phyloP scores from a whole-genome alignment of 2,113 vertebrate species.

The Fregetta grallaria region DNA sequence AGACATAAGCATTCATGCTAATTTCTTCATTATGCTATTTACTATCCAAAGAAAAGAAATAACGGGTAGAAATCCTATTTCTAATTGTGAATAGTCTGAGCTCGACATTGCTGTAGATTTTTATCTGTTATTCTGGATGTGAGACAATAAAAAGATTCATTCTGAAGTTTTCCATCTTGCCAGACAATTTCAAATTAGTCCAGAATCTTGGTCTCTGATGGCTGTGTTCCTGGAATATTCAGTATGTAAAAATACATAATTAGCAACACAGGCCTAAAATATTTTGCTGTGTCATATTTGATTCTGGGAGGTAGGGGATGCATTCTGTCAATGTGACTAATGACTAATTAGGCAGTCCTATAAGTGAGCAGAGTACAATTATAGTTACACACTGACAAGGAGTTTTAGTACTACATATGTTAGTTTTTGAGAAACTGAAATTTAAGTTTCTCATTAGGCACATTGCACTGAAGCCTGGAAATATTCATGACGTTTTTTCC shows the following conservation, averaged over 20 bases:
- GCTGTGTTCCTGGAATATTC: constrained; percentile 30
- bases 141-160: not conserved
- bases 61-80: not conserved
- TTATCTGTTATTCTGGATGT: not conserved
- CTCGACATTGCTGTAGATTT: not conserved
- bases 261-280: constrained; percentile 2
- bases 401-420: not conserved
- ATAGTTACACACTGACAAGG: not conserved
- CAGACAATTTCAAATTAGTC: constrained; percentile 20
- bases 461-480: not conserved
- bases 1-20: not conserved
- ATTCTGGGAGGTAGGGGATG: not conserved
- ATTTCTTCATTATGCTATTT: constrained; percentile 35
- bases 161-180: constrained; percentile 24
- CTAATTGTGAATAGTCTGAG: not conserved
- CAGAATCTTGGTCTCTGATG: constrained; percentile 24
- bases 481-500: not conserved
- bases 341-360: constrained; percentile 9
- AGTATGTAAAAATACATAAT: not conserved
- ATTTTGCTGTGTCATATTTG: constrained; percentile 46
- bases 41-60: constrained; percentile 20
- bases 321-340: constrained; percentile 29
- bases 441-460: constrained; percentile 21
- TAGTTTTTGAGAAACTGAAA: not conserved
- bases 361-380: not conserved